Percentiles rank a stretch among this genome's conserved stretches.
phyloP scores from a whole-genome alignment of 2,797 vertebrate genomes.

The Tolypeutes matacus region DNA sequence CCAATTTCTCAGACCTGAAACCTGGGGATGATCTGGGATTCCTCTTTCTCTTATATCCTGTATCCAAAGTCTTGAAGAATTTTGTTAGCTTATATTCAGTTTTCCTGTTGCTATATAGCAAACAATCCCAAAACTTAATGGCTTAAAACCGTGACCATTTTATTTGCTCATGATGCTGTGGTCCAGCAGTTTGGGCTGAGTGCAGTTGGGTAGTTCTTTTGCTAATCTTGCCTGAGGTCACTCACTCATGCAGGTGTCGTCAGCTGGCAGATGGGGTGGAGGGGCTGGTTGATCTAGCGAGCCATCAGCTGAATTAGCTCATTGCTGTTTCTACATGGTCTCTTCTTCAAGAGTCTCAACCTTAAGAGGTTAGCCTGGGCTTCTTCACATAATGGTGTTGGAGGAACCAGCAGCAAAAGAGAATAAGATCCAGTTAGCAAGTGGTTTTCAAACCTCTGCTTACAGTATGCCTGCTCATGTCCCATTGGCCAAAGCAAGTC shows the following conservation, averaged over 20 bases:
- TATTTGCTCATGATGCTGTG: neutral
- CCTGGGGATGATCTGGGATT: neutral
- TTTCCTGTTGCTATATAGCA: neutral
- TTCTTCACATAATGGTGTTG: neutral
- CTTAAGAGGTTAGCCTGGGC: neutral
- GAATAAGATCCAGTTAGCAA: neutral
- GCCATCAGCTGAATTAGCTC: neutral
- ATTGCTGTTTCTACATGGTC: neutral
- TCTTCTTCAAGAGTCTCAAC: neutral
- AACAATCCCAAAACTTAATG: neutral
- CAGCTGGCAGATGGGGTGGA: neutral
- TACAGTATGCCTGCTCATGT: neutral
- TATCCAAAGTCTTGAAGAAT: neutral
- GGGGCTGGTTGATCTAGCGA: neutral
- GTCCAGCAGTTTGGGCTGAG: neutral
- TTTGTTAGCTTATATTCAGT: neutral
- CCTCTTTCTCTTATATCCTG: neutral
- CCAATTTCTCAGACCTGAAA: neutral
- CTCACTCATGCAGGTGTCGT: neutral
- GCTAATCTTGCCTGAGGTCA: neutral
- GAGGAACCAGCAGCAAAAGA: neutral
- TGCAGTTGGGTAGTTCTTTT: neutral
- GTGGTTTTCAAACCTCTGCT: neutral
- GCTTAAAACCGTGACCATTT: neutral
- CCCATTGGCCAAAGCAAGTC: no score